Evolutionary conservation across 2,888 invertebrate species (phyloP).

Genomic region (Coenonympha glycerion): DNA sequence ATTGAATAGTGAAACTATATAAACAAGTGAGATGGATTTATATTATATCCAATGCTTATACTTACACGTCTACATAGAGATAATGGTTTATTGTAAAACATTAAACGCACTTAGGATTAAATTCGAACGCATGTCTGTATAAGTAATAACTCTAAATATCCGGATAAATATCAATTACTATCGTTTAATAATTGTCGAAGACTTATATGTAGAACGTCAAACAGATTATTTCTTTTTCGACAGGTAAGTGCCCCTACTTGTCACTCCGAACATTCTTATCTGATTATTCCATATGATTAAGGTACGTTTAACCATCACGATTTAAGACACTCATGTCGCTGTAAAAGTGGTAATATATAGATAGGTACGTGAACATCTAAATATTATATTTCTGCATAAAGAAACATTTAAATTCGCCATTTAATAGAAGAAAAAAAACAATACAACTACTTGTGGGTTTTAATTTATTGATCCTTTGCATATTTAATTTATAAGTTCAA

Average conservation of each 20-base stretch:
- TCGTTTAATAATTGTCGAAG: slow-evolving; percentile 21
- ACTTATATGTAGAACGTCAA: slow-evolving; percentile 19
- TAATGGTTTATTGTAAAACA: not conserved
- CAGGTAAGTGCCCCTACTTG: slow-evolving; percentile 48
- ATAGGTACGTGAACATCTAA: too few species aligned
- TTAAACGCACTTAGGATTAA: slow-evolving; percentile 2
- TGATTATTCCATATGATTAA: slow-evolving; percentile 25
- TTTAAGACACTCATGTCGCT: not conserved
- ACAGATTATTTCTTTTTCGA: slow-evolving; percentile 24
- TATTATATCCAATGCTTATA: not conserved
- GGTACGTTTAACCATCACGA: slow-evolving; percentile 1
- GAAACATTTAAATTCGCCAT: too few species aligned
- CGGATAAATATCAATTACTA: slow-evolving; percentile 21
- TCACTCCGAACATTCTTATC: slow-evolving; percentile 49
- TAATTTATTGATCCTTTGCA: too few species aligned
- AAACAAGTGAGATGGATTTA: not conserved
- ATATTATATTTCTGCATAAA: too few species aligned
- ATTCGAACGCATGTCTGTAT: not conserved
- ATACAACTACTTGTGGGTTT: too few species aligned
- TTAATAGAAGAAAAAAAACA: too few species aligned
- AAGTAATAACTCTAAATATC: not conserved
- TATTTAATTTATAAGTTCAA: too few species aligned
- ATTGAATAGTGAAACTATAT: too few species aligned
- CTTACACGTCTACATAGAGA: not conserved
- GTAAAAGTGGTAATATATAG: not conserved